phyloP scores from a whole-genome alignment of 2,888 invertebrate species.

The Byasa hedistus region DNA sequence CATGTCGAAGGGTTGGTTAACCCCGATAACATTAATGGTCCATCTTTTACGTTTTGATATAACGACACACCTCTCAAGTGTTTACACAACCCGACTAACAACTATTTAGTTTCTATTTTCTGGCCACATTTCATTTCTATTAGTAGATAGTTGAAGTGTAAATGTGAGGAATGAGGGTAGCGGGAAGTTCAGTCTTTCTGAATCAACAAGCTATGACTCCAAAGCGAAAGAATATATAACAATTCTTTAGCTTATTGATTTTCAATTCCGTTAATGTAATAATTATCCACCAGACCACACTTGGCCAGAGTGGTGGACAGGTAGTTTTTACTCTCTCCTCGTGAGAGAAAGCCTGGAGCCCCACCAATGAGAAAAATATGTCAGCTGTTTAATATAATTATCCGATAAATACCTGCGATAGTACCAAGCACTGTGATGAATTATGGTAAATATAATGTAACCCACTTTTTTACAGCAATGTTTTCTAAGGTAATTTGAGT shows the following conservation, averaged over 20 bases:
- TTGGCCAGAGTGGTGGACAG: no score
- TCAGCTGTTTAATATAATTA: no score
- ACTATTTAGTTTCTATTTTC: constrained; percentile 4
- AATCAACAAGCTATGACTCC: constrained; percentile 24
- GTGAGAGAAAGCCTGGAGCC: no score
- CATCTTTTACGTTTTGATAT: constrained; percentile 77
- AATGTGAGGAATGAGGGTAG: constrained; percentile 35
- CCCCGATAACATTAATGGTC: constrained; percentile 63
- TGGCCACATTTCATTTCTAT: constrained; percentile 6
- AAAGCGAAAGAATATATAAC: constrained; percentile 6
- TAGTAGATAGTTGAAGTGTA: constrained; percentile 13
- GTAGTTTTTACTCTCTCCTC: no score
- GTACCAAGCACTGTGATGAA: no score
- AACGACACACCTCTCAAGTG: constrained; percentile 60
- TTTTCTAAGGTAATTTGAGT: no score
- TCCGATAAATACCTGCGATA: no score
- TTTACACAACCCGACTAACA: constrained; percentile 58
- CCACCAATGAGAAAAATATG: no score
- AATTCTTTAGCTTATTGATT: neutral
- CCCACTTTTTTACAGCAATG: no score
- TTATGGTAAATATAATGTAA: no score
- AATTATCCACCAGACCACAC: no score
- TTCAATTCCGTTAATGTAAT: constrained; percentile 5
- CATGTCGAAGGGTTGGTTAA: constrained; percentile 47
- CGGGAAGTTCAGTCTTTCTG: constrained; percentile 46